Conservation (phyloP, 2,797 vertebrate genomes). For the Sebastes hopkinsi region DNA sequence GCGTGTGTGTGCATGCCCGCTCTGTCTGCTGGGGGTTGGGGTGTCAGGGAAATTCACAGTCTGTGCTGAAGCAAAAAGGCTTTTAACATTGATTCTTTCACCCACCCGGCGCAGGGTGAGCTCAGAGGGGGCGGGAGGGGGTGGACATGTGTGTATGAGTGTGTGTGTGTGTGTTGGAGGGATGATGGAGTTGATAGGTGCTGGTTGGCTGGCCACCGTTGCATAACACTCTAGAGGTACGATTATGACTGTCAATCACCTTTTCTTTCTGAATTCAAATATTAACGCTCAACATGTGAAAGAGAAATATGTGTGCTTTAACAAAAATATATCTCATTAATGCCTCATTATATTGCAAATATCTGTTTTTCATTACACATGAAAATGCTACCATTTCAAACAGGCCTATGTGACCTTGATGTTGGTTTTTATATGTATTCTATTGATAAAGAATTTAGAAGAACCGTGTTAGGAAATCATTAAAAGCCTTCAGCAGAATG, state of each 20-base stretch:
- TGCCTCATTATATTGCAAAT: background rate
- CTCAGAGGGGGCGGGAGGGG: conserved; percentile 25
- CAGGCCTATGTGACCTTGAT: background rate
- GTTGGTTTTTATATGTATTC: background rate
- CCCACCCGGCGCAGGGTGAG: conserved; percentile 42
- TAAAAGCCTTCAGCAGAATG: background rate
- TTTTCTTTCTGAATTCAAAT: background rate
- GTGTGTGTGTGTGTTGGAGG: conserved; percentile 9
- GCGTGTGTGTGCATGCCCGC: conserved; percentile 15
- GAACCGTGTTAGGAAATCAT: background rate
- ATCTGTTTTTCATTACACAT: background rate
- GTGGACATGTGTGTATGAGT: conserved; percentile 25
- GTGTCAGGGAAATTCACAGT: conserved; percentile 70
- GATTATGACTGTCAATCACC: conserved; percentile 20
- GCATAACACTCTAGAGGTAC: conserved; percentile 42
- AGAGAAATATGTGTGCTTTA: background rate
- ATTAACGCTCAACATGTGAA: background rate
- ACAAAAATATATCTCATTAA: background rate
- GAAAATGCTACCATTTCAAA: background rate
- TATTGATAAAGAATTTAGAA: background rate
- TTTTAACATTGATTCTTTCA: conserved; percentile 86
- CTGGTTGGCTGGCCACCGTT: conserved; percentile 40
- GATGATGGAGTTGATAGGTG: conserved; percentile 43
- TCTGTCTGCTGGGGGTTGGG: conserved; percentile 60
- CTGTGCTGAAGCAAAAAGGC: conserved; percentile 78